Evolutionary conservation across 2,113 vertebrate species (phyloP).

Genomic region (Saccopteryx leptura): DNA sequence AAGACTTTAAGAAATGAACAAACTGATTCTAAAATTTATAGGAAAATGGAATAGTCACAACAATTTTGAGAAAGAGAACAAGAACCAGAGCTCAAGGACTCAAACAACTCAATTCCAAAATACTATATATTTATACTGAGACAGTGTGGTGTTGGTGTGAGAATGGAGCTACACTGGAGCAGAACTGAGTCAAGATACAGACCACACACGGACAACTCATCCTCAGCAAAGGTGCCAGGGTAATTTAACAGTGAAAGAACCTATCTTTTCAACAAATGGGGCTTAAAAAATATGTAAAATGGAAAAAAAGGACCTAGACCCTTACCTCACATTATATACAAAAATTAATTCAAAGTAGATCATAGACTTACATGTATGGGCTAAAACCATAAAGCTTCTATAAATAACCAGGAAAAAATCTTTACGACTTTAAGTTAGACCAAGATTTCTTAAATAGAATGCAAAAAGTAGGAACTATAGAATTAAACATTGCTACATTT

Average conservation of each 20-base stretch:
- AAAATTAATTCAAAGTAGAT: not conserved
- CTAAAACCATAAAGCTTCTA: not conserved
- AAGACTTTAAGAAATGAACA: not conserved
- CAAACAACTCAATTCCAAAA: not conserved
- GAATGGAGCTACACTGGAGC: not conserved
- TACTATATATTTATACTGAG: not conserved
- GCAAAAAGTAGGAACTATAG: constrained; percentile 13
- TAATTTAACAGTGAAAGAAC: not conserved
- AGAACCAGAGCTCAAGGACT: not conserved
- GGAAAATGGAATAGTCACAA: not conserved
- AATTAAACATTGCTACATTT: not conserved
- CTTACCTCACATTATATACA: not conserved
- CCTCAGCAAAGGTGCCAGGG: not conserved
- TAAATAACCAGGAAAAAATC: not conserved
- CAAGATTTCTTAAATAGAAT: not conserved
- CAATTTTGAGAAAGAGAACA: not conserved
- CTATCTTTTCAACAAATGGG: not conserved
- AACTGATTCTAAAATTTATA: not conserved
- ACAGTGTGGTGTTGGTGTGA: not conserved
- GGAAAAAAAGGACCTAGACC: not conserved
- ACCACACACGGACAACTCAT: not conserved
- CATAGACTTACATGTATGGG: not conserved
- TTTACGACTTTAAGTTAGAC: not conserved
- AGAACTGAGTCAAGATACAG: not conserved
- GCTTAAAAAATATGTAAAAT: not conserved